A percentile compares a stretch with the other conserved stretches of the same genome.
Conservation (phyloP, 2,888 invertebrate genomes). For the Drosophila trichaetosa region DNA sequence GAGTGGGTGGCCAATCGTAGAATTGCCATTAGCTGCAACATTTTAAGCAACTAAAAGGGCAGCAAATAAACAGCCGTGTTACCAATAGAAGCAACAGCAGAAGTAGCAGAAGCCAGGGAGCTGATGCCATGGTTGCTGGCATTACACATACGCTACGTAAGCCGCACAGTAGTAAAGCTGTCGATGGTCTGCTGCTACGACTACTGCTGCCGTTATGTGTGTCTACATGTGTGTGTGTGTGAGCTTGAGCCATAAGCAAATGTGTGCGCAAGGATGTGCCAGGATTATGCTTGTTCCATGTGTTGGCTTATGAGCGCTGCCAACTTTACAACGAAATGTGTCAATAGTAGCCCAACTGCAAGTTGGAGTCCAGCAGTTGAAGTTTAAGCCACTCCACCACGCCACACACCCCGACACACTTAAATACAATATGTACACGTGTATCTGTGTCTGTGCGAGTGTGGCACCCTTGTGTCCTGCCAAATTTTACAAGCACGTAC, state of each 20-base stretch:
- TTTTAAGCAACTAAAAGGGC: conserved; percentile 79
- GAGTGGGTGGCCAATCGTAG: conserved; percentile 54
- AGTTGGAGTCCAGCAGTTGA: conserved; percentile 52
- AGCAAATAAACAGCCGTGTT: conserved; percentile 63
- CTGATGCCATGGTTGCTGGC: conserved; percentile 14
- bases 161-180: conserved; percentile 52
- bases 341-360: conserved; percentile 62
- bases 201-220: neutral
- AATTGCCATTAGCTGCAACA: conserved; percentile 76
- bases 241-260: conserved; percentile 70
- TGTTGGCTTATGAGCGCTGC: conserved; percentile 68
- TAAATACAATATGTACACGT: neutral
- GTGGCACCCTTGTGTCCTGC: conserved; percentile 15
- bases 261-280: conserved; percentile 70
- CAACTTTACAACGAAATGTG: conserved; percentile 75
- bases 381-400: conserved; percentile 66
- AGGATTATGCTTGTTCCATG: conserved; percentile 76
- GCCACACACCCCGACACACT: conserved; percentile 6
- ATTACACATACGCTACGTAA: conserved; percentile 64
- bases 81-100: conserved; percentile 10
- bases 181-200: conserved; percentile 38
- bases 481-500: conserved; percentile 68
- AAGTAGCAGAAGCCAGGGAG: neutral
- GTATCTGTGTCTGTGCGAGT: neutral
- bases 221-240: conserved; percentile 28